These are phyloP conservation scores for Zeugodacus cucurbitae DNA, from an alignment of 1,140 invertebrate genomes.

Conservation along the genomic window DNA sequence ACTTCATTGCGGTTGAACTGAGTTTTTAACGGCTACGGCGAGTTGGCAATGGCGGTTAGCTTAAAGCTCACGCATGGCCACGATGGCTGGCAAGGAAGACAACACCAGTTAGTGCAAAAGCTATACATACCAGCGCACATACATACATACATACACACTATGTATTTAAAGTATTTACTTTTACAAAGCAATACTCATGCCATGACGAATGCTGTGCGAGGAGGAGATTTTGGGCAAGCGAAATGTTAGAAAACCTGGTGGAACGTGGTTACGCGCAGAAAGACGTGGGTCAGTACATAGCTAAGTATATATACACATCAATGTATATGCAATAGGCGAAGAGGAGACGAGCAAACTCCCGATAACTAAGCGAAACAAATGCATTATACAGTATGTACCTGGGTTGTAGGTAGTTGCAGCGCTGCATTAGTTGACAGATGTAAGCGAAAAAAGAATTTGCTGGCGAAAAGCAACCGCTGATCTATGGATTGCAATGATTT, in stretches of 20 bases:
- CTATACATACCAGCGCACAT: neutral
- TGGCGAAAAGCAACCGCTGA: too few relatives aligned
- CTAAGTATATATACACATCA: neutral
- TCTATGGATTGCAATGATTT: too few relatives aligned
- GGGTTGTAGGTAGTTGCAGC: neutral
- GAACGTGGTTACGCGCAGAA: neutral
- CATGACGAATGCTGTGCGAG: neutral
- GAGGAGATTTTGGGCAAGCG: neutral
- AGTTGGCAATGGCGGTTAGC: conserved; percentile 21
- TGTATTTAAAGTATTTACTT: neutral
- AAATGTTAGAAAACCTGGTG: neutral
- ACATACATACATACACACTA: neutral
- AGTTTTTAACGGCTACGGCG: neutral
- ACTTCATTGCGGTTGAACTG: neutral
- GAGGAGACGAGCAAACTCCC: neutral
- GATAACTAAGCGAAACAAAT: neutral
- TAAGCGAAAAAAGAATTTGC: neutral
- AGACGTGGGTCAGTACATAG: neutral
- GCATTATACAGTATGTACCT: neutral
- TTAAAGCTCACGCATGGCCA: neutral
- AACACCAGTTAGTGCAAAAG: neutral
- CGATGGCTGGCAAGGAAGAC: neutral
- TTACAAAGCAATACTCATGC: neutral
- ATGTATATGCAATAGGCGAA: neutral
- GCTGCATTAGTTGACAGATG: neutral